Conservation (phyloP, 2,113 vertebrate species). For the Hippopotamus amphibius region DNA sequence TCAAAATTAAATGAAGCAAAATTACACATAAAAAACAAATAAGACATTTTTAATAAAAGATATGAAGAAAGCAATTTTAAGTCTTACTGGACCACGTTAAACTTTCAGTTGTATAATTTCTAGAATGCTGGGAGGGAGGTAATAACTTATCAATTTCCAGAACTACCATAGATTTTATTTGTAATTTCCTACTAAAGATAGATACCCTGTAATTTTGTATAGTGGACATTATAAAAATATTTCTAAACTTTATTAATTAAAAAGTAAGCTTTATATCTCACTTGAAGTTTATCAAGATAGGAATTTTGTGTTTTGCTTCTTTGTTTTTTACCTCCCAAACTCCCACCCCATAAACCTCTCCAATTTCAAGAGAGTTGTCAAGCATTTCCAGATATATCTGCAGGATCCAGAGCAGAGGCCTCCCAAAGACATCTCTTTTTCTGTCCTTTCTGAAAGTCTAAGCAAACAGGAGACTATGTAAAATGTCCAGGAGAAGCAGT, state of each 20-base stretch:
- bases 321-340: neutral
- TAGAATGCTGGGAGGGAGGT: neutral
- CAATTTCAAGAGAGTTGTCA: neutral
- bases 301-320: neutral
- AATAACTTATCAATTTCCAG: slow-evolving; percentile 22
- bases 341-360: neutral
- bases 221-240: neutral
- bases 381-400: neutral
- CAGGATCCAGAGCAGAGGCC: neutral
- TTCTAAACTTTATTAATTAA: neutral
- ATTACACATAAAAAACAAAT: slow-evolving; percentile 13
- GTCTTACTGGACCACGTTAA: neutral
- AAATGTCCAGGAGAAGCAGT: neutral
- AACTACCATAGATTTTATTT: neutral
- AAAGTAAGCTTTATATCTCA: slow-evolving; percentile 22
- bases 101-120: neutral
- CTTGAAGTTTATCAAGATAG: neutral
- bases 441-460: neutral
- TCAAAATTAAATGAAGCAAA: slow-evolving; percentile 42
- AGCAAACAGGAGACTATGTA: neutral
- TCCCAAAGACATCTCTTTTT: neutral
- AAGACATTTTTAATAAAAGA: neutral
- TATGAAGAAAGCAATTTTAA: slow-evolving; percentile 5
- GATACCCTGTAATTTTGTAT: neutral
- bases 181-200: neutral